Conservation (phyloP, 2,113 vertebrate genomes). For the Carassius carassius region DNA sequence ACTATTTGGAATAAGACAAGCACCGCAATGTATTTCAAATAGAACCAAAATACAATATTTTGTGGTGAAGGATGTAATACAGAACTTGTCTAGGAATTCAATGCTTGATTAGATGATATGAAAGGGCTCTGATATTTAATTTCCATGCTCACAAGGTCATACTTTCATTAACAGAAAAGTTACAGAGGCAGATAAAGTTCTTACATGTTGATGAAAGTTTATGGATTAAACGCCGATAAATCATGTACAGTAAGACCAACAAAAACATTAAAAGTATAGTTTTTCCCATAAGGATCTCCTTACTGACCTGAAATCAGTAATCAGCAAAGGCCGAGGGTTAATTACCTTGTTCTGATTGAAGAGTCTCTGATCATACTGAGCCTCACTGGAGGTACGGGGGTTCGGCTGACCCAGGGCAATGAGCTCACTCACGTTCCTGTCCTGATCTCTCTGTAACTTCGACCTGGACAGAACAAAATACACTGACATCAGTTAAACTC, state of each 20-base stretch:
- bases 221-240: not conserved
- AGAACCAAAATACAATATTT: not conserved
- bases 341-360: constrained; percentile 95
- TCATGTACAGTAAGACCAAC: too few species aligned
- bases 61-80: not conserved
- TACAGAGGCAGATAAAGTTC: not conserved
- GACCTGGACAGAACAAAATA: constrained; percentile 76
- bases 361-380: constrained; percentile 94
- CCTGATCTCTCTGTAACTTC: constrained; percentile 95
- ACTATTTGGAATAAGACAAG: not conserved
- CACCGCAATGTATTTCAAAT: not conserved
- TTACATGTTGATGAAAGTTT: not conserved
- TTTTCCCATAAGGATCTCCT: not conserved
- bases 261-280: too few species aligned
- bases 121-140: not conserved
- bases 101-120: not conserved
- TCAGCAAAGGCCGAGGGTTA: not conserved
- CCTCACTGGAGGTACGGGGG: constrained; percentile 85
- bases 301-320: not conserved
- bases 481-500: not conserved
- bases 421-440: constrained; percentile 95
- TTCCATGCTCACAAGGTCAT: not conserved
- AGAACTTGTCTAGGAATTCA: not conserved
- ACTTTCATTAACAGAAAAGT: not conserved
- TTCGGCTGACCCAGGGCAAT: constrained; percentile 93